Conservation (phyloP, 1,140 invertebrate species). For the Polypedilum vanderplanki region DNA sequence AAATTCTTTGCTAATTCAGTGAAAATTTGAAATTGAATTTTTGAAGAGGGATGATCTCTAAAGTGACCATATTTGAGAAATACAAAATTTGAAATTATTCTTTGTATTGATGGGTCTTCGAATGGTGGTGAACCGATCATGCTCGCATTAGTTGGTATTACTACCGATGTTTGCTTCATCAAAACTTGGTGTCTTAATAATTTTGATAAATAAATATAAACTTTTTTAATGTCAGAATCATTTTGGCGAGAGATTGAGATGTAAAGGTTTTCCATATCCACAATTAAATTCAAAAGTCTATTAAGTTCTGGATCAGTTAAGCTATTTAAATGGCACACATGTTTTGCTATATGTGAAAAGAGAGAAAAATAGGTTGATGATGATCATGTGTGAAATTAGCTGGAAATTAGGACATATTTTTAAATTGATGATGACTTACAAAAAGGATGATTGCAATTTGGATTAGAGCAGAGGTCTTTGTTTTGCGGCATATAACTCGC, state of each 20-base stretch:
- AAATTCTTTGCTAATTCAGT: slow-evolving; percentile 90
- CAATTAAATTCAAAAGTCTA: slow-evolving; percentile 75
- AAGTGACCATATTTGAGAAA: slow-evolving; percentile 62
- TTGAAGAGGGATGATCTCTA: not conserved
- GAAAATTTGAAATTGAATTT: slow-evolving; percentile 78
- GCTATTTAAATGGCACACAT: slow-evolving; percentile 71
- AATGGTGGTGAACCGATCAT: slow-evolving; percentile 80
- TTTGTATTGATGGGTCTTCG: slow-evolving; percentile 84
- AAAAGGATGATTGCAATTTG: not conserved
- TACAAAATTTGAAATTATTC: slow-evolving; percentile 85
- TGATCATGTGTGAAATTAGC: not conserved
- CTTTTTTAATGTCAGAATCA: slow-evolving; percentile 83
- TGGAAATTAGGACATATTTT: not conserved
- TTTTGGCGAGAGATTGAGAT: slow-evolving; percentile 84
- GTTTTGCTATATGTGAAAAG: slow-evolving; percentile 46
- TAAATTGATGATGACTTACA: not conserved
- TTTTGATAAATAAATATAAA: slow-evolving; percentile 69
- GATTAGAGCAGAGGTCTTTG: not conserved
- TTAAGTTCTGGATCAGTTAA: slow-evolving; percentile 75
- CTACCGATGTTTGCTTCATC: slow-evolving; percentile 71
- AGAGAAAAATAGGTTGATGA: not conserved
- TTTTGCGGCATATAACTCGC: slow-evolving; percentile 3
- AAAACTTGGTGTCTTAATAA: slow-evolving; percentile 79
- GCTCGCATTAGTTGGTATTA: slow-evolving; percentile 52
- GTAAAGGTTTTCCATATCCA: slow-evolving; percentile 90